A percentile compares a stretch with the other conserved stretches of the same genome.
Evolutionary conservation across 2,113 vertebrate species (phyloP).

Genomic region (Oxygymnocypris stewartii): DNA sequence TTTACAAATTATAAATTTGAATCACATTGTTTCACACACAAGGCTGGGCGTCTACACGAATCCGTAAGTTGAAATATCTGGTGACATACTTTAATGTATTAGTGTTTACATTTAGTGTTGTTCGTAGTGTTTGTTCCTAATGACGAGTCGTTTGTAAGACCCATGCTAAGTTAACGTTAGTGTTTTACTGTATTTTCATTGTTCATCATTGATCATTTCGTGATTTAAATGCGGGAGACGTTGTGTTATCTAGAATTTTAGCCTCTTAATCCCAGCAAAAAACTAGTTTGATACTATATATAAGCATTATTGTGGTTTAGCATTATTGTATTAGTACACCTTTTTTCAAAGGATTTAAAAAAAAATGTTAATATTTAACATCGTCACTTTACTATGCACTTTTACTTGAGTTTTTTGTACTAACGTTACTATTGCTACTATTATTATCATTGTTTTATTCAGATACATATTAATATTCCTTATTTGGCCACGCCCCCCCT

Average conservation of each 20-base stretch:
- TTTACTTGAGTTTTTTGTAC: background rate
- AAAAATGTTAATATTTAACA: background rate
- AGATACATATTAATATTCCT: background rate
- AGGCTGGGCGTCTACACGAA: constrained; percentile 7
- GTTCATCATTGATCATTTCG: background rate
- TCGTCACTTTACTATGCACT: background rate
- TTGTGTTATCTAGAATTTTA: background rate
- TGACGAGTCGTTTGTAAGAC: background rate
- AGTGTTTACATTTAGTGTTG: too few relatives aligned
- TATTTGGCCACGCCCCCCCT: background rate
- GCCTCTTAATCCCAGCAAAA: background rate
- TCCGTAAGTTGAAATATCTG: background rate
- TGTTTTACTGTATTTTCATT: background rate
- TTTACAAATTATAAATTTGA: background rate
- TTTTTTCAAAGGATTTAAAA: background rate
- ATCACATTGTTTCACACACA: background rate
- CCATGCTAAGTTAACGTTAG: background rate
- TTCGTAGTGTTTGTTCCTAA: background rate
- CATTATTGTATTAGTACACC: too few relatives aligned
- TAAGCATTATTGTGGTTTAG: background rate
- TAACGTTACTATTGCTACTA: background rate
- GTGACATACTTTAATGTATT: background rate
- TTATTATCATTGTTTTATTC: background rate
- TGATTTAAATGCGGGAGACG: background rate
- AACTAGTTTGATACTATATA: background rate